These are phyloP conservation scores for Oncorhynchus mykiss DNA, from an alignment of 2,113 vertebrate species.

Conservation along the genomic window DNA sequence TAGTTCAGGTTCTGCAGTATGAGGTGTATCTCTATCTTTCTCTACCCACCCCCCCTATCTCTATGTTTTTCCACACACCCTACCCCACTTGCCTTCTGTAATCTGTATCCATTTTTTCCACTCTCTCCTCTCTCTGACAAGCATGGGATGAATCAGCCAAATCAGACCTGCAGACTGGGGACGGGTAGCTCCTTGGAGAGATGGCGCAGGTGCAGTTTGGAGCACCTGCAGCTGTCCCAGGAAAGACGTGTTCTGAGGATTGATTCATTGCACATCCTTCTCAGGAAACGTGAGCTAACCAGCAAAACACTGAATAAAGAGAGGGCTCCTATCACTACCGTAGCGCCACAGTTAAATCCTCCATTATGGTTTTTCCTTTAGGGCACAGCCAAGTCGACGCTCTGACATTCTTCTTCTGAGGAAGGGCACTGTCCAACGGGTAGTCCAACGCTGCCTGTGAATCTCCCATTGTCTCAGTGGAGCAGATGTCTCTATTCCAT, in stretches of 20 bases:
- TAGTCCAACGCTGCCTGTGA: conserved; percentile 32
- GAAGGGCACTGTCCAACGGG: conserved; percentile 35
- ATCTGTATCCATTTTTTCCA: neutral
- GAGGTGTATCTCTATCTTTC: conserved; percentile 7
- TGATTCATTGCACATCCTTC: neutral
- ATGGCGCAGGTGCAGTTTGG: neutral
- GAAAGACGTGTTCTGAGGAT: neutral
- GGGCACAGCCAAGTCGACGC: neutral
- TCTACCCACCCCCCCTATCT: neutral
- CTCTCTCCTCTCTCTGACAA: neutral
- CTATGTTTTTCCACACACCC: neutral
- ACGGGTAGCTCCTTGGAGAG: neutral
- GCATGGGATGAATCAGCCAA: conserved; percentile 1
- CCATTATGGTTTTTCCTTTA: neutral
- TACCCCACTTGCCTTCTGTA: neutral
- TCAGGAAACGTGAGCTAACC: neutral
- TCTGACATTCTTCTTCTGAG: conserved; percentile 21
- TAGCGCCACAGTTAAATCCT: neutral
- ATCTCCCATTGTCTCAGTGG: conserved; percentile 13
- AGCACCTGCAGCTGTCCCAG: neutral
- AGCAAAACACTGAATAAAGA: neutral
- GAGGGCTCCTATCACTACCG: neutral
- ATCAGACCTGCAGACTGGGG: neutral
- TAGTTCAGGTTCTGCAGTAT: neutral
- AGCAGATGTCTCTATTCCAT: conserved; percentile 45